Percentiles rank a stretch among this genome's conserved stretches.
Conservation (phyloP, 2,797 vertebrate species). For the Enteromius trimaculatus region DNA sequence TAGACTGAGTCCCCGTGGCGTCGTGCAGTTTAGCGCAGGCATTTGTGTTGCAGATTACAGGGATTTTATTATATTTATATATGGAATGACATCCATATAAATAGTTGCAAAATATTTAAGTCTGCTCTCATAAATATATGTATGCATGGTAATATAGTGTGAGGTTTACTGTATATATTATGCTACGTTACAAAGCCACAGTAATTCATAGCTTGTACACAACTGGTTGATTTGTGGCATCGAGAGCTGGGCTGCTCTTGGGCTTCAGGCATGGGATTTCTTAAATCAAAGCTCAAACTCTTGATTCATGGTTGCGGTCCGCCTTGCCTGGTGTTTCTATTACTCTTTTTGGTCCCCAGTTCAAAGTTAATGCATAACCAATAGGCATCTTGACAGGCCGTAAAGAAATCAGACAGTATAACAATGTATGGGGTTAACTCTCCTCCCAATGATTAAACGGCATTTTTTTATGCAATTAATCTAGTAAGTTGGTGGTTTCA, state of each 20-base stretch:
- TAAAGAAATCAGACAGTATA: conserved; percentile 10
- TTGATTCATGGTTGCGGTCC: conserved; percentile 12
- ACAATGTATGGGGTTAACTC: not conserved
- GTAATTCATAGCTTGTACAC: conserved; percentile 18
- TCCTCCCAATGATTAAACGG: not conserved
- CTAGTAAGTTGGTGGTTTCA: too few species aligned
- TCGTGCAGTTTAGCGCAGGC: conserved; percentile 64
- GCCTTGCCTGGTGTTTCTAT: not conserved
- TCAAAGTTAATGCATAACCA: conserved; percentile 36
- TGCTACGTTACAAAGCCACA: not conserved
- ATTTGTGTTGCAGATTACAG: conserved; percentile 46
- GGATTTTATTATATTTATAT: not conserved
- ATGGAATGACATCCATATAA: not conserved
- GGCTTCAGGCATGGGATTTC: conserved; percentile 17
- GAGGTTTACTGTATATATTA: conserved; percentile 10
- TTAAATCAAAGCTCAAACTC: conserved; percentile 7
- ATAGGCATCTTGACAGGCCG: conserved; percentile 5
- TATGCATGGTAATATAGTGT: not conserved
- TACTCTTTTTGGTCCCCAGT: conserved; percentile 9
- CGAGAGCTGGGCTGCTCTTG: conserved; percentile 31
- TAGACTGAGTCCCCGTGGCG: conserved; percentile 70
- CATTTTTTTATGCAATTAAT: not conserved
- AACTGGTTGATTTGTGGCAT: conserved; percentile 21
- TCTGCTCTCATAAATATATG: conserved; percentile 26
- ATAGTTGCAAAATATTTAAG: not conserved